Base-by-base conservation (phyloP, 2,113 vertebrate genomes). In the Oplegnathus fasciatus region DNA sequence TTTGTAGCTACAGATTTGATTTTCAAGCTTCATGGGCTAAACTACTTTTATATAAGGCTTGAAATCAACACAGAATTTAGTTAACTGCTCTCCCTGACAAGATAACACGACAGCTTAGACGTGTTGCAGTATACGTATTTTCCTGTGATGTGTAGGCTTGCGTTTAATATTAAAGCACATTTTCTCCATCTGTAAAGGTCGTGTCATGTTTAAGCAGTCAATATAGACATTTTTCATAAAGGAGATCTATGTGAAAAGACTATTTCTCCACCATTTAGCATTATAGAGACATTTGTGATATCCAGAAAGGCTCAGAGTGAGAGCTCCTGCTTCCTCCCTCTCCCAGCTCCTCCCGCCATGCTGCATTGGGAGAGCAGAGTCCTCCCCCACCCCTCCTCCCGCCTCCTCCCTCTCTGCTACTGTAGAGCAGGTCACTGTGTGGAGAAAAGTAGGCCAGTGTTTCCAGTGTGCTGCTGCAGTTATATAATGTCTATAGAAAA, bases 361-460 rank as follows among this genome's bases (percentile, higher is more conserved):
- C 89, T 88, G 86, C 92, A 89, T 78, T 79, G 62, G 58, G 54
- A 66, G 69, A 83, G 62, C 77, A 81, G 67, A 72, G 17, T 66
- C 82, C 79, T 54, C 83, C 75, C 75, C 30, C 86, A 57, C 44
- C 24, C 87, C 61, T 34, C 78, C 67, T 18, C 76, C 91, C 57
- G 1, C 78, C 70, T 42, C 85, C 78, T 18, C 68, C 90, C 68
- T 46, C 83, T 32, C 70, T 87, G 84, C 80, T 89, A 83, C 89
- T 88, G 87, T 87, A 86, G 89, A 90, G 92, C 93, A 92, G 93
- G 94, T 94, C 92, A 94, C 90, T 91, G 89, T 89, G 73, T 89
- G 85, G 62, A 76, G 78, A 84, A 93, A 95, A 95, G 86, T 95
- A 94, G 95, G 95, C 87, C 95, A 95, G 85, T 87, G 83, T 91